A percentile compares a stretch with the other conserved stretches of the same genome.
These are phyloP conservation scores for Argyresthia albistria DNA, from an alignment of 2,888 invertebrate genomes.

Conservation along the genomic window DNA sequence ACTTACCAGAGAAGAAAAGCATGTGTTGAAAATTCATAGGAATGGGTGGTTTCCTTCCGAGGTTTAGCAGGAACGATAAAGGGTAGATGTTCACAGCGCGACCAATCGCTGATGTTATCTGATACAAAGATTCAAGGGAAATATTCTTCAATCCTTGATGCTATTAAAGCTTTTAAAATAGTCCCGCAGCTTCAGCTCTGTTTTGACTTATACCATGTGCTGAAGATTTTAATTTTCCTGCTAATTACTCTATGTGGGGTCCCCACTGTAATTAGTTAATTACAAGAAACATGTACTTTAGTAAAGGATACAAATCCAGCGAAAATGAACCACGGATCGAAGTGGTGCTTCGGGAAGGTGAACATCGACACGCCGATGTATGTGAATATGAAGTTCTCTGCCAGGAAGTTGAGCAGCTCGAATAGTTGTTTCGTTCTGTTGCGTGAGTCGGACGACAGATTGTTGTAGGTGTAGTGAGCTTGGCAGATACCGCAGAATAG, in stretches of 20 bases:
- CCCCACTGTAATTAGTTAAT: no score
- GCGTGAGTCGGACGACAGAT: conserved; percentile 90
- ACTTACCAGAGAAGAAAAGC: conserved; percentile 93
- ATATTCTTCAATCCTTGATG: no score
- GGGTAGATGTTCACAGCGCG: conserved; percentile 97
- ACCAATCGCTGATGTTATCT: conserved; percentile 93
- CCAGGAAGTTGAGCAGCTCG: conserved; percentile 94
- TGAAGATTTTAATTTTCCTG: no score
- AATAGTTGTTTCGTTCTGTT: conserved; percentile 92
- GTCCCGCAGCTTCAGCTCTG: no score
- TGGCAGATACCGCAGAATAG: conserved; percentile 99
- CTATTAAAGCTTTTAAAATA: no score
- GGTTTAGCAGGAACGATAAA: conserved; percentile 91
- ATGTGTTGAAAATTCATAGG: conserved; percentile 96
- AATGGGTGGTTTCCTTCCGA: conserved; percentile 93
- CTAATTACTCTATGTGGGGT: no score
- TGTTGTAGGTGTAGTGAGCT: conserved; percentile 99
- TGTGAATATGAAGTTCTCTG: conserved; percentile 98
- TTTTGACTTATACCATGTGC: background rate
- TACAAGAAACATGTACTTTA: no score
- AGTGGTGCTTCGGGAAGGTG: conserved; percentile 95
- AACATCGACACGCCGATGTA: conserved; percentile 99
- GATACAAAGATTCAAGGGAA: conserved; percentile 8
- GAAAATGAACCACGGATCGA: conserved; percentile 92
- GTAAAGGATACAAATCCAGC: conserved; percentile 94